Conservation (phyloP, 2,888 invertebrate genomes). For the Cactoblastis cactorum region DNA sequence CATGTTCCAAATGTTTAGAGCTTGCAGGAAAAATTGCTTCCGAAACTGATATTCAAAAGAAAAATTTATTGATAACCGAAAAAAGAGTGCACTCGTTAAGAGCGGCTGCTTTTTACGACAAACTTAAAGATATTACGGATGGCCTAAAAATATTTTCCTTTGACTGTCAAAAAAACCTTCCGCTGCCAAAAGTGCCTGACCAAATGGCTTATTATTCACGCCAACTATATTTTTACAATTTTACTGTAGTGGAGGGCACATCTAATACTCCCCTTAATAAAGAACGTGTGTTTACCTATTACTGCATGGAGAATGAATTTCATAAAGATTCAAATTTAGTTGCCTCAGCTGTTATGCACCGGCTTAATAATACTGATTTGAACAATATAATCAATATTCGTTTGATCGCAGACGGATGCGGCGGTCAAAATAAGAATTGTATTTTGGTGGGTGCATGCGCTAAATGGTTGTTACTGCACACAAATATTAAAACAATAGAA, state of each 20-base stretch:
- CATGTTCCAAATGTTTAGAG: too few relatives aligned
- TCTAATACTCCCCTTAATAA: too few relatives aligned
- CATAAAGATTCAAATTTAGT: too few relatives aligned
- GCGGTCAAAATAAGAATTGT: not conserved
- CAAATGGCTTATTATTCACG: too few relatives aligned
- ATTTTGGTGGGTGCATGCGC: not conserved
- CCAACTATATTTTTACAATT: too few relatives aligned
- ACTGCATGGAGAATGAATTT: too few relatives aligned
- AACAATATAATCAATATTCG: not conserved
- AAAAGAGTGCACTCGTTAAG: conserved; percentile 23
- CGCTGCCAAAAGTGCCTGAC: not conserved
- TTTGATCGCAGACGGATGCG: not conserved
- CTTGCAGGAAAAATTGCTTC: too few relatives aligned
- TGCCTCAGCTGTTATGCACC: too few relatives aligned
- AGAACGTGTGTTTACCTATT: too few relatives aligned
- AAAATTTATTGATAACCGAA: conserved; percentile 12
- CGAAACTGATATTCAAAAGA: conserved; percentile 11
- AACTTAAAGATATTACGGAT: conserved; percentile 3
- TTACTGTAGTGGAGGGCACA: too few relatives aligned
- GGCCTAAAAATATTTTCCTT: conserved; percentile 6
- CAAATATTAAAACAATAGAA: conserved; percentile 7
- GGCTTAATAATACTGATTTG: too few relatives aligned
- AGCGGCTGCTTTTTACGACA: conserved; percentile 23
- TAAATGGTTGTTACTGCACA: too few relatives aligned
- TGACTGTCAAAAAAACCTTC: conserved; percentile 16